Evolutionary conservation across 2,888 invertebrate genomes (phyloP), one percentile per base, ranked within the genome.

Genomic region (Drosophila antonietae): DNA sequence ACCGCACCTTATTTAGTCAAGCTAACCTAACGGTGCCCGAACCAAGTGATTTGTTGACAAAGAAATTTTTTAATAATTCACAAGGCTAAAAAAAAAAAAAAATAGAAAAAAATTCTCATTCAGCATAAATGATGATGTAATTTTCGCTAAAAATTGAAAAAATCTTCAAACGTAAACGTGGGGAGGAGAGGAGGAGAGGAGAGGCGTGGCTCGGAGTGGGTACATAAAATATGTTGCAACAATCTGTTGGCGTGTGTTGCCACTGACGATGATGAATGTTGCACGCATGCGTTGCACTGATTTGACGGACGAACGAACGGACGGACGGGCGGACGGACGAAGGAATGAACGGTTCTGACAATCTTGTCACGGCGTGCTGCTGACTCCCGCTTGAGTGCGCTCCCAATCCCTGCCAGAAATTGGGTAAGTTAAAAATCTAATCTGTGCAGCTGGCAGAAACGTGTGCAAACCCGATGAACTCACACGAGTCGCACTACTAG

Each of bases 31-130:
- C 66, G 44, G 23, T 62, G 62, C 64, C 59, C 66, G 58, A 63
- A 64, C 81, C 68, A 89, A 89, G 85, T 90, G 91, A 90, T 90
- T 91, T 90, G 91, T 91, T 91, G 90, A 89, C 89, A 90, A 89
- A 83, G 81, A 90, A 84, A 90, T 90, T 89, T 89, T 89, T 84
- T 84, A 90, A 89, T 89, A 89, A 89, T 86, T 90, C 84, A 89
- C 77, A 80, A 65, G 68, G 75, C 55, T n/a, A 41, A 55, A 20
- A 43, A 43, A 33, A 56, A 14, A 28, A 15, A 47, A 66, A 28
- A 28, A 28, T 28, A 28, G 28, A 28, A 28, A 28, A 65, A 57
- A 83, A 75, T 78, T 78, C 74, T 80, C 88, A 86, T 88, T 84
- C 86, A 76, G 86, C 83, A 90, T 90, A 88, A 86, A 84, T 89